Conservation (phyloP, 2,888 invertebrate genomes). For the Therioaphis trifolii region DNA sequence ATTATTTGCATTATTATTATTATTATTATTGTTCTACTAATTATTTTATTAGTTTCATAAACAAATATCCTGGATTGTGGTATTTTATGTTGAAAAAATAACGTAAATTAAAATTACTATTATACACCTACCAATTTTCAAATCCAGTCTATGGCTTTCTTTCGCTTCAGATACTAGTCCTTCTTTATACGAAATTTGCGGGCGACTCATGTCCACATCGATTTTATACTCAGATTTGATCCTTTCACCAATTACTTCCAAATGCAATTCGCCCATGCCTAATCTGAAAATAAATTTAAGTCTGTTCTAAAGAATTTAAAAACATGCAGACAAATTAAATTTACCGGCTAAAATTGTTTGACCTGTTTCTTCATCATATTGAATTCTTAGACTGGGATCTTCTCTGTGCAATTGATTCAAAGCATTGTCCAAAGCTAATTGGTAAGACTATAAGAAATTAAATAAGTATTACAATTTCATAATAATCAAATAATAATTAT, state of each 20-base stretch:
- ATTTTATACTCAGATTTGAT: conserved; percentile 89
- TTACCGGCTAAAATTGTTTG: conserved; percentile 85
- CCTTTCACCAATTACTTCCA: conserved; percentile 92
- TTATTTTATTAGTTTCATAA: no score
- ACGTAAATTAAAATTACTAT: no score
- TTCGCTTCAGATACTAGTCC: conserved; percentile 71
- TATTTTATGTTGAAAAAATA: no score
- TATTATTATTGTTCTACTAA: no score
- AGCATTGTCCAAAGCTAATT: conserved; percentile 82
- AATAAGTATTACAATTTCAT: background rate
- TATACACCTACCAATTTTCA: conserved; percentile 73
- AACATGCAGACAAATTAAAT: background rate
- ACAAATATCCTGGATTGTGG: no score
- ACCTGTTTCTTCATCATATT: conserved; percentile 81
- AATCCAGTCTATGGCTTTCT: conserved; percentile 73
- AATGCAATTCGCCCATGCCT: conserved; percentile 98
- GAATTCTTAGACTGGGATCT: conserved; percentile 89
- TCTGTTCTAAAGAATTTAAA: conserved; percentile 37
- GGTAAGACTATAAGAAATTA: conserved; percentile 72
- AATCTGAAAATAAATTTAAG: conserved; percentile 62
- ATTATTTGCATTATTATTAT: no score
- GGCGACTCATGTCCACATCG: conserved; percentile 87
- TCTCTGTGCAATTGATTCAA: conserved; percentile 84
- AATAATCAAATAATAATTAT: background rate
- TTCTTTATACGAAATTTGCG: conserved; percentile 94